Base-by-base conservation (phyloP, 1,140 invertebrate species). In the Cherax quadricarinatus region DNA sequence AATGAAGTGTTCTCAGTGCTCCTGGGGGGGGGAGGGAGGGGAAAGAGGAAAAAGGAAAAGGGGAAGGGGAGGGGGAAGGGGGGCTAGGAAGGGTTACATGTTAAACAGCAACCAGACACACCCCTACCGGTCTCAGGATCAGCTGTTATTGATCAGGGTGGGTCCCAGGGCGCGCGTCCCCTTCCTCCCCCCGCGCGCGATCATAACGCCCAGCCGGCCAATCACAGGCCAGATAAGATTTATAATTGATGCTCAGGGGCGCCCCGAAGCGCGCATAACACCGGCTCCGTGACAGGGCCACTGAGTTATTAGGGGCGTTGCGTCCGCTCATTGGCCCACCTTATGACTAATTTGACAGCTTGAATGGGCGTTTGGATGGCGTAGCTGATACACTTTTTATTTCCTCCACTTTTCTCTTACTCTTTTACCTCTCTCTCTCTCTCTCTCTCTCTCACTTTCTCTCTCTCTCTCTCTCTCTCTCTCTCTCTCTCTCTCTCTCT, bases 281-380 rank as follows among this genome's bases (percentile, higher is more conserved):
- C 30, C 48, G 21, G 16, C 66, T 57, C 85, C 85, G 66, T 87
- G 85, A 87, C 85, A 78, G 85, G 66, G 51, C 6, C 14, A 12
- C 48, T 75, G 85, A 87, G 66, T 87, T 87, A 87, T 78, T 49
- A 53, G 41, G 41, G 48, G 49, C n/a, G 66, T 75, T 73, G n/a
- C 6, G 48, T 48, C 21, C 85, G 48, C 62, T 73, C 12, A 87
- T 87, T 87, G 85, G 85, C 70, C 85, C 30, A 24, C 70, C 85
- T 75, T 75, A 75, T 87, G 85, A 87, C 85, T 87, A 87, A 87
- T 87, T 75, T 87, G 85, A 87, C 85, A 87, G 85, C 21, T 66
- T 51, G 14, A 41, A 87, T 21, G 85, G 84, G 30, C 62, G 84
- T 73, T 12, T 49, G 30, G 84, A 66, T 73, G 60, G 60, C 66